Base-by-base conservation (phyloP, 2,888 invertebrate genomes). In the Parnassius orleans region DNA sequence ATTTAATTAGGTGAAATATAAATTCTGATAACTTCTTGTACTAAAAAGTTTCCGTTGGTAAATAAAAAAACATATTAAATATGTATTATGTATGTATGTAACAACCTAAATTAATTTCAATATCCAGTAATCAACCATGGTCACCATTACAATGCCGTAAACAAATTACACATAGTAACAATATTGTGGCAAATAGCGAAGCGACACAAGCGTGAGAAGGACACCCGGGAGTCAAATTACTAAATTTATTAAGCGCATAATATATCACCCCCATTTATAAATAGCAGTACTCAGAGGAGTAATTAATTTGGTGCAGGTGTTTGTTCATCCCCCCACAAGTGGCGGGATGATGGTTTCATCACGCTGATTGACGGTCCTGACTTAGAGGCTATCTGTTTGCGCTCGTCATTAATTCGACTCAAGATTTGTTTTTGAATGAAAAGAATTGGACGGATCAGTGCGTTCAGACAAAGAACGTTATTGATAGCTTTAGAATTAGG, bases 231-330 rank as follows among this genome's bases (percentile, higher is more conserved):
- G 70, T 70, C 70, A 76, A 80, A 80, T 80, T 77, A 74, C 76
- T 73, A 68, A 71, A 75, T 74, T 75, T 72, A 76, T 73, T 72
- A 73, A 76, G 14, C 55, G 12, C 74, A 74, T 76, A 75, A 84
- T 78, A 75, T 76, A 83, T 84, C 70, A 75, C 76, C 63, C 65
- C 72, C 75, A 79, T 81, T 81, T 79, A 82, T 81, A 84, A 83
- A 86, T 81, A 84, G 80, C 76, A 71, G 80, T 80, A 78, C 81
- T 76, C 69, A 67, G 69, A 62, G 62, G 64, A 14, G 63, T 69
- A 70, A 77, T 75, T 73, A 72, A 72, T 76, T 66, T 59, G 64
- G 67, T 65, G 65, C 73, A 75, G 73, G 74, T 75, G 73, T 71
- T 68, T 62, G 57, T 57, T 57, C 57, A 46, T 64, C 59, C 66